Evolutionary conservation across 2,888 invertebrate genomes (phyloP).

Genomic region (Yponomeuta evonymella): DNA sequence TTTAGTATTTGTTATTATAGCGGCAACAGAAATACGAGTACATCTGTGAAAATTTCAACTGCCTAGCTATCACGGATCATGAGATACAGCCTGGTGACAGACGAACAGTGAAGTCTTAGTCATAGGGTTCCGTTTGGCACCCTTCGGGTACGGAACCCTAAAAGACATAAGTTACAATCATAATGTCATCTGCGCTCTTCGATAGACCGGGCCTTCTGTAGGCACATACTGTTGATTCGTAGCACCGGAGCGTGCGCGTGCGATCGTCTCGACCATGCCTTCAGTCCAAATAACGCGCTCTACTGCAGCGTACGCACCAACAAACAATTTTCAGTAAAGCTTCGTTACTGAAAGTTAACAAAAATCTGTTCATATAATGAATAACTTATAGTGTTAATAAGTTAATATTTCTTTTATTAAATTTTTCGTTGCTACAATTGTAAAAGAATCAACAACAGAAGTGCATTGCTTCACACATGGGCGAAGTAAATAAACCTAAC

Average conservation of each 20-base stretch:
- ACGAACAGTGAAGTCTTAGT: no score
- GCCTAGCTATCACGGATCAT: no score
- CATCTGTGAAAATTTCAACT: no score
- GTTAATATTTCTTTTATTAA: neutral
- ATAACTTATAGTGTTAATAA: neutral
- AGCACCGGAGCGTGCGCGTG: constrained; percentile 26
- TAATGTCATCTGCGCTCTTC: no score
- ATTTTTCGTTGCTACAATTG: neutral
- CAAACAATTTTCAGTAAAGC: constrained; percentile 6
- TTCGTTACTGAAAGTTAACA: neutral
- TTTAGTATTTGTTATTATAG: no score
- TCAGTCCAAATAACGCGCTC: constrained; percentile 41
- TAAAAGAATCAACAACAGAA: neutral
- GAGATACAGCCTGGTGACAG: no score
- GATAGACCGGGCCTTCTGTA: neutral
- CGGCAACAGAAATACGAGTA: no score
- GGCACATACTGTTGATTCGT: neutral
- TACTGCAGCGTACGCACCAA: constrained; percentile 3
- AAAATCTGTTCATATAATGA: constrained; percentile 5
- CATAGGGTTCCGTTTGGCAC: no score
- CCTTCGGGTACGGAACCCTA: no score
- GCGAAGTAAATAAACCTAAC: constrained; percentile 47
- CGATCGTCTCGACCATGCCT: constrained; percentile 32
- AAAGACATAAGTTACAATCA: no score
- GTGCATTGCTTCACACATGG: constrained; percentile 37